phyloP scores from a whole-genome alignment of 2,113 vertebrate genomes.

The Coptodon bakossiorum region DNA sequence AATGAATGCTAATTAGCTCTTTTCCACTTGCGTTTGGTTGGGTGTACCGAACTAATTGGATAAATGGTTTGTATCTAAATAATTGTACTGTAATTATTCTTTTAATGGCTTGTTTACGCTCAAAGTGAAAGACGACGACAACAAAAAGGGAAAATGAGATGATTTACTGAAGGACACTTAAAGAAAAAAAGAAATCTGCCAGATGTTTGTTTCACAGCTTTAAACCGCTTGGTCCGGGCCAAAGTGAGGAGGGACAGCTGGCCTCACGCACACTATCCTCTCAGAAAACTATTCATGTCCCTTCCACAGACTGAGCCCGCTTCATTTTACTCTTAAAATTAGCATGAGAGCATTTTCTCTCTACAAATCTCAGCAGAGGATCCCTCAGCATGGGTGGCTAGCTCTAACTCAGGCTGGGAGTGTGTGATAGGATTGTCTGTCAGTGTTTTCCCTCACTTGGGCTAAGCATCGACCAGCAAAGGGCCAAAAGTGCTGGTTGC shows the following conservation, averaged over 20 bases:
- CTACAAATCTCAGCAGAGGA: slow-evolving; percentile 28
- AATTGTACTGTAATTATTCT: not conserved
- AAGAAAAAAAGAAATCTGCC: not conserved
- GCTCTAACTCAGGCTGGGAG: slow-evolving; percentile 36
- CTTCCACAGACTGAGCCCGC: not conserved
- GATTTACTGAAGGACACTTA: not conserved
- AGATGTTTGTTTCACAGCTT: not conserved
- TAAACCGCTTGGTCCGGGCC: not conserved
- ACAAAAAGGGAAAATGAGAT: not conserved
- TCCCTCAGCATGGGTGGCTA: slow-evolving; percentile 49
- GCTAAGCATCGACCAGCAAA: slow-evolving; percentile 13
- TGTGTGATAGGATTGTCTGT: slow-evolving; percentile 49
- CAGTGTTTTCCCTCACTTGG: not conserved
- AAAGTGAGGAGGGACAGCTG: not conserved
- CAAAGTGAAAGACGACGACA: not conserved
- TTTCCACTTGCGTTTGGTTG: not conserved
- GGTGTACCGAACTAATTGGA: not conserved
- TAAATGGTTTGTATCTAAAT: not conserved
- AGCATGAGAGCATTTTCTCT: not conserved
- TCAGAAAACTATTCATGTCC: not conserved
- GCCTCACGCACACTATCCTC: not conserved
- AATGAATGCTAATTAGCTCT: slow-evolving; percentile 5
- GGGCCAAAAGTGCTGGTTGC: not conserved
- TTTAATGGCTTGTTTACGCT: slow-evolving; percentile 4
- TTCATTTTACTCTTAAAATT: slow-evolving; percentile 17